These are phyloP conservation scores for Eurois occulta DNA, from an alignment of 2,888 invertebrate species.

Conservation along the genomic window DNA sequence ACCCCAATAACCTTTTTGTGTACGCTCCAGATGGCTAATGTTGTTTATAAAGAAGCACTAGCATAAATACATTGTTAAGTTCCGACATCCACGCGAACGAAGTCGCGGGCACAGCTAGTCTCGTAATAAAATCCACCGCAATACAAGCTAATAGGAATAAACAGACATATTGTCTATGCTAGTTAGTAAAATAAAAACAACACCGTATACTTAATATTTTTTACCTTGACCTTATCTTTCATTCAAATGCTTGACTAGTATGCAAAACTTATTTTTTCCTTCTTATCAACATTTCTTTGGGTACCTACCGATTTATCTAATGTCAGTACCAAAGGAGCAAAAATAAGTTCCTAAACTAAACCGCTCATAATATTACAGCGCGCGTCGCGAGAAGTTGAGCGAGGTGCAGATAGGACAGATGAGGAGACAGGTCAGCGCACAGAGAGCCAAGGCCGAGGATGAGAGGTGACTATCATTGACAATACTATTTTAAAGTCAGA, in stretches of 20 bases:
- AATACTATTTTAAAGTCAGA: constrained; percentile 34
- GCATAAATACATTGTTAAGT: no score
- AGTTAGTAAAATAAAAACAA: neutral
- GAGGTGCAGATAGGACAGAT: constrained; percentile 95
- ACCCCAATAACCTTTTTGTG: no score
- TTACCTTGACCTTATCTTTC: neutral
- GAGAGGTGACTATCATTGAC: constrained; percentile 92
- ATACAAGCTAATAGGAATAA: neutral
- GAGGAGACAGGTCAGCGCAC: constrained; percentile 94
- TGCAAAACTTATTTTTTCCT: neutral
- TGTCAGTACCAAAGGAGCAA: constrained; percentile 31
- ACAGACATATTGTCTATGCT: neutral
- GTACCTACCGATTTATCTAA: neutral
- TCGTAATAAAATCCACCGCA: neutral
- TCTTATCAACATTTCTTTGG: neutral
- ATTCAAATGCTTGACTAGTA: constrained; percentile 22
- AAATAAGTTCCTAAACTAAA: constrained; percentile 40
- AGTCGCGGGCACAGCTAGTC: no score
- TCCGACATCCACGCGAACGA: no score
- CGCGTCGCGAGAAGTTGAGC: constrained; percentile 93
- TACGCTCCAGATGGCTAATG: no score
- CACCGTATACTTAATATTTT: neutral
- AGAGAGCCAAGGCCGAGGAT: constrained; percentile 95
- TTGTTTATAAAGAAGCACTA: no score
- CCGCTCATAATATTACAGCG: constrained; percentile 78